These are phyloP conservation scores for Dendroctonus valens DNA, from an alignment of 1,140 invertebrate genomes.

Conservation along the genomic window DNA sequence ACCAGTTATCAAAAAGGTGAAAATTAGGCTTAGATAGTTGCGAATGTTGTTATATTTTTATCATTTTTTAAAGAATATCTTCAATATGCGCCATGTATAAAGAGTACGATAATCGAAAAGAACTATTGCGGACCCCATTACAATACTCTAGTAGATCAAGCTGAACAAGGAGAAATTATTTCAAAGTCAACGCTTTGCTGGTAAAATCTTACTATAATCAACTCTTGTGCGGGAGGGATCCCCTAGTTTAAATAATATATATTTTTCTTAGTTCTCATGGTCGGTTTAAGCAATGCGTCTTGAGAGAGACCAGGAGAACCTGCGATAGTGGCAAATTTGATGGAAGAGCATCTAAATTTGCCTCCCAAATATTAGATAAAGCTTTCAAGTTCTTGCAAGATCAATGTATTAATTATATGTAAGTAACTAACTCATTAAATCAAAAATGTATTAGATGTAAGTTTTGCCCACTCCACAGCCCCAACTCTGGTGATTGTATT, in stretches of 20 bases:
- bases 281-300: slow-evolving; percentile 58
- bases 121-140: slow-evolving; percentile 59
- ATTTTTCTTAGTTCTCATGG: slow-evolving; percentile 55
- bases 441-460: not conserved
- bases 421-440: slow-evolving; percentile 39
- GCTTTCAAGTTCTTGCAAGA: slow-evolving; percentile 60
- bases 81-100: slow-evolving; percentile 60
- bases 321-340: slow-evolving; percentile 55
- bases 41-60: not conserved
- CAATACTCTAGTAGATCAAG: slow-evolving; percentile 57
- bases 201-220: slow-evolving; percentile 46
- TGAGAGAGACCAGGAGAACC: slow-evolving; percentile 54
- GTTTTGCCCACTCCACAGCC: slow-evolving; percentile 45
- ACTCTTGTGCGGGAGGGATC: not conserved
- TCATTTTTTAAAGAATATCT: slow-evolving; percentile 54
- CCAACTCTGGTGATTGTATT: slow-evolving; percentile 54
- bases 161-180: slow-evolving; percentile 56
- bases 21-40: not conserved
- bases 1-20: slow-evolving; percentile 58
- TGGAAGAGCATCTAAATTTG: slow-evolving; percentile 55
- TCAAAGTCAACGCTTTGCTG: slow-evolving; percentile 59
- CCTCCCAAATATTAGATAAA: slow-evolving; percentile 58
- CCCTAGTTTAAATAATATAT: not conserved
- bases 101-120: slow-evolving; percentile 57
- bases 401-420: slow-evolving; percentile 61